A percentile compares a stretch with the other conserved stretches of the same genome.
Conservation (phyloP, 2,888 invertebrate species). For the Allygus modestus region DNA sequence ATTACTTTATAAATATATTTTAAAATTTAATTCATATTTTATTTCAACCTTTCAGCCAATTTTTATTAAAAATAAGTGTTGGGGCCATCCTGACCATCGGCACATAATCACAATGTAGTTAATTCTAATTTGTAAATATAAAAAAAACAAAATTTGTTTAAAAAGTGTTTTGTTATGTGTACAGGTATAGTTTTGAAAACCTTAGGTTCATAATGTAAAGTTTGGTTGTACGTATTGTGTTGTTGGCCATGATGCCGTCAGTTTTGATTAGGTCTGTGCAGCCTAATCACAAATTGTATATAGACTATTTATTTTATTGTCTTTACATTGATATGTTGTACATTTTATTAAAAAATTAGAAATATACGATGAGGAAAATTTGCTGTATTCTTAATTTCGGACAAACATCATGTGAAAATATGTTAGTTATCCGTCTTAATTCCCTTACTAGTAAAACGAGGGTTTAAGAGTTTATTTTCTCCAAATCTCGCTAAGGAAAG, state of each 20-base stretch:
- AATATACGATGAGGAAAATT: constrained; percentile 1
- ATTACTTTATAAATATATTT: constrained; percentile 53
- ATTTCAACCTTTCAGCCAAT: constrained; percentile 18
- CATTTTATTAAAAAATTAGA: constrained; percentile 4
- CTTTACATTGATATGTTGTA: constrained; percentile 4
- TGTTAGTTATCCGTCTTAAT: neutral
- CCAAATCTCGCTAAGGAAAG: no score
- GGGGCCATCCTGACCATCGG: no score
- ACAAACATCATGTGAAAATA: neutral
- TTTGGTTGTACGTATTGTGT: neutral
- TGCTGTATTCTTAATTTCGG: neutral
- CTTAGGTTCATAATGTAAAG: neutral
- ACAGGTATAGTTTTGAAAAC: no score
- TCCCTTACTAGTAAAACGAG: no score
- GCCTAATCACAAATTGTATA: neutral
- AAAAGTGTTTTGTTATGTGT: neutral
- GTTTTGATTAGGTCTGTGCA: neutral
- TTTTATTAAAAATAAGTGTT: neutral
- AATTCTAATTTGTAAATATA: no score
- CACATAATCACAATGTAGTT: no score
- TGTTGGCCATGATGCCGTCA: neutral
- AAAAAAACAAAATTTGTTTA: neutral
- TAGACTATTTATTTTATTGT: constrained; percentile 9
- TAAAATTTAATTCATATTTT: constrained; percentile 26
- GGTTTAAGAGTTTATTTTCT: no score